Percentiles rank a stretch among this genome's conserved stretches.
These are phyloP conservation scores for Ctena decussata DNA, from an alignment of 2,888 invertebrate species.

Conservation along the genomic window DNA sequence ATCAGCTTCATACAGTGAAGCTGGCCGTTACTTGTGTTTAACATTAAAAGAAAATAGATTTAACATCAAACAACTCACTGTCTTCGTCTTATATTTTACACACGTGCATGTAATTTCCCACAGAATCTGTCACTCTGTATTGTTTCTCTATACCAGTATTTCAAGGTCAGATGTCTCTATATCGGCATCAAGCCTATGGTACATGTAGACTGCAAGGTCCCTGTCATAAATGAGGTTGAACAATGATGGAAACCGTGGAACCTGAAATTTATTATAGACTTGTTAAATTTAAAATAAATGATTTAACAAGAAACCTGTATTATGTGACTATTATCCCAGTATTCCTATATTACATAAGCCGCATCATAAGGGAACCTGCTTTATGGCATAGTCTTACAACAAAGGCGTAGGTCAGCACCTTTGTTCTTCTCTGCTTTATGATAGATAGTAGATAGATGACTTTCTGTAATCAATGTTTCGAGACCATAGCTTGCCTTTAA, in stretches of 20 bases:
- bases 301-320: background rate
- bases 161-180: slow-evolving; percentile 19
- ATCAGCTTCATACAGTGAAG: background rate
- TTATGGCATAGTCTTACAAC: background rate
- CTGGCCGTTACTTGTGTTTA: background rate
- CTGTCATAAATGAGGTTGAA: slow-evolving; percentile 37
- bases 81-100: background rate
- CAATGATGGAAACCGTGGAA: slow-evolving; percentile 34
- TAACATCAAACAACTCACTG: background rate
- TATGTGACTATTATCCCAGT: background rate
- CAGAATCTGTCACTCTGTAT: background rate
- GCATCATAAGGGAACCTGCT: background rate
- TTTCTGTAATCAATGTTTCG: background rate
- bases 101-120: background rate
- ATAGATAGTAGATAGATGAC: background rate
- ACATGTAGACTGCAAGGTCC: slow-evolving; percentile 29
- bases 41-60: background rate
- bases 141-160: slow-evolving; percentile 31
- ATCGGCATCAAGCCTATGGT: slow-evolving; percentile 26
- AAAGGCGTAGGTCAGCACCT: background rate
- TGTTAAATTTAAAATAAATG: background rate
- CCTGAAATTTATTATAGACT: slow-evolving; percentile 12
- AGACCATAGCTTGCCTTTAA: background rate
- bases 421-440: background rate
- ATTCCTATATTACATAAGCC: background rate